These are phyloP conservation scores for Thamnophis elegans DNA, from an alignment of 2,797 vertebrate genomes.

Conservation along the genomic window DNA sequence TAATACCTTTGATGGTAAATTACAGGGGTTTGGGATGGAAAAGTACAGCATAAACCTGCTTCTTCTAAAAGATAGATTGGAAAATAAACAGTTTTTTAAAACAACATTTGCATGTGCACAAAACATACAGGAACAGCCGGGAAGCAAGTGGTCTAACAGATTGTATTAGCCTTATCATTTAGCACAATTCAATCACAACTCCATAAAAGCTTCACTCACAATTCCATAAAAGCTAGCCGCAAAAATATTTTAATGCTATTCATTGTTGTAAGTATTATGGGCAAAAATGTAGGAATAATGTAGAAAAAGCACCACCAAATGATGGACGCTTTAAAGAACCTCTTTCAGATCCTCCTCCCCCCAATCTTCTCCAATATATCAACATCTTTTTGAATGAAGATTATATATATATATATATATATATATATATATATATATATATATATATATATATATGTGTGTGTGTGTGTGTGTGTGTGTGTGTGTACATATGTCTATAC, in stretches of 20 bases:
- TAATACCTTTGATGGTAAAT: background rate
- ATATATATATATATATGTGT: too few species aligned
- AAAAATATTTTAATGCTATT: background rate
- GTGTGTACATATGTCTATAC: too few species aligned
- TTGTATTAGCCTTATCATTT: background rate
- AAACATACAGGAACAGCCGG: background rate
- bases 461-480: too few species aligned
- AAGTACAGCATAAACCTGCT: background rate
- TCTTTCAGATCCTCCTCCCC: background rate
- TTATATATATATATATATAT: too few species aligned
- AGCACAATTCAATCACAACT: background rate
- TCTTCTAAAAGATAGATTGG: background rate
- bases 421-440: too few species aligned
- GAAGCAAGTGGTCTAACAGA: background rate
- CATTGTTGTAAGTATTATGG: background rate
- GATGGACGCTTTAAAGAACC: background rate
- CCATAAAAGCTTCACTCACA: background rate
- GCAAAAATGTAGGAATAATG: background rate
- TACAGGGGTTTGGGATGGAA: background rate
- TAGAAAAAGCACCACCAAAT: background rate
- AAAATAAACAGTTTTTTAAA: background rate
- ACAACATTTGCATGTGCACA: background rate
- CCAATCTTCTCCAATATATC: background rate
- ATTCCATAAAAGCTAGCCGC: background rate
- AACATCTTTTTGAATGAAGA: background rate